Base-by-base conservation (phyloP, 2,888 invertebrate species). In the Drymonia ruficornis region DNA sequence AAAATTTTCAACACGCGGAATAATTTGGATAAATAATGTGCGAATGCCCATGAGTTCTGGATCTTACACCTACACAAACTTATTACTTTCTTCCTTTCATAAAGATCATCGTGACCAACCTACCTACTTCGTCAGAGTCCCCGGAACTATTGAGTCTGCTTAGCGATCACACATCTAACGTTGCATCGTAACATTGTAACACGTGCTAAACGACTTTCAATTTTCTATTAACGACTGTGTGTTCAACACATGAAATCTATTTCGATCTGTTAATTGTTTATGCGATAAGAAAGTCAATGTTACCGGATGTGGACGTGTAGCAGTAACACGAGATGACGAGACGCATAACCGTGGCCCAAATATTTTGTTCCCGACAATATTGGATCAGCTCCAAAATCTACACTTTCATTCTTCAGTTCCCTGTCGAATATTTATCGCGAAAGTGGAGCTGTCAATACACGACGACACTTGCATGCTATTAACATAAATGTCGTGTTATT, bases 281-380 rank as follows among this genome's bases (percentile, higher is more conserved):
- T 67, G 70, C 74, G 80, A 83, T 84, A 80, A 83, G 87, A 90
- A 89, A 89, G 89, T 90, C 88, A 89, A 89, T 89, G 91, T 86
- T 91, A 90, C 85, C 89, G 90, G 91, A 91, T 83, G 87, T 81
- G 80, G 77, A 77, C 78, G 80, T 75, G 75, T 76, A 70, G 8
- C 80, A 80, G 86, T 85, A 89, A 88, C 77, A 78, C 79, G 82
- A 89, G 86, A 87, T 85, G 86, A 83, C 78, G 83, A 74, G 76
- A 70, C 81, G 72, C 67, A 81, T 81, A 87, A 81, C 89, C 91
- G 81, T 90, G 91, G 88, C 91, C 90, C 82, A 89, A 85, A 90
- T 91, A 86, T 85, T 80, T 85, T 84, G 75, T 70, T 81, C 76
- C 75, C 79, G 78, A 74, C 72, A 74, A 78, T 80, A 83, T 89